Conservation (phyloP, 2,797 vertebrate species). For the Protosalanx chinensis region DNA sequence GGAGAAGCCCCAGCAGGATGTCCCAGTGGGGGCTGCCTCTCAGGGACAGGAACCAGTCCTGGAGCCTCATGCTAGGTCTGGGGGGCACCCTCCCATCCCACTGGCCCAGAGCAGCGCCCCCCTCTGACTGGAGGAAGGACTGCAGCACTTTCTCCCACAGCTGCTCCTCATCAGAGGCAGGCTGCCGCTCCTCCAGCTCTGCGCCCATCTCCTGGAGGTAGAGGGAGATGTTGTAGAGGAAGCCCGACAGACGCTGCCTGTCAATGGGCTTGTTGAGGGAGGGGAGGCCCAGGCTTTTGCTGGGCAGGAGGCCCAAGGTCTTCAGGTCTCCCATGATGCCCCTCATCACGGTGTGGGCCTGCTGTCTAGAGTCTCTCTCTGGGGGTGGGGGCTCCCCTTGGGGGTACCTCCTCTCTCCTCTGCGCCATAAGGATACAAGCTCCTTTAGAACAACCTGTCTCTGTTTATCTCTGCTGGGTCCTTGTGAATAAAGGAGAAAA, state of each 20-base stretch:
- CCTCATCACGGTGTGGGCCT: conserved; percentile 60
- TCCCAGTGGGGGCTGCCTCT: conserved; percentile 85
- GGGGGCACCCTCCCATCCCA: conserved; percentile 69
- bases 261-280: conserved; percentile 67
- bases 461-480: conserved; percentile 48
- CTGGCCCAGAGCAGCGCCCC: conserved; percentile 55
- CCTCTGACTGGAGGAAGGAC: conserved; percentile 73
- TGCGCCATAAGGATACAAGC: conserved; percentile 67
- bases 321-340: conserved; percentile 70
- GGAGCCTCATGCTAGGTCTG: conserved; percentile 76
- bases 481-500: conserved; percentile 41
- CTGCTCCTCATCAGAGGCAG: conserved; percentile 62
- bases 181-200: conserved; percentile 65
- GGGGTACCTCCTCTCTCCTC: conserved; percentile 53
- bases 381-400: conserved; percentile 32
- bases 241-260: conserved; percentile 76
- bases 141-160: conserved; percentile 77
- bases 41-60: conserved; percentile 81
- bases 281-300: conserved; percentile 50
- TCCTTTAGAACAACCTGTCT: conserved; percentile 67
- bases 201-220: conserved; percentile 80
- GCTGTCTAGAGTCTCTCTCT: conserved; percentile 51
- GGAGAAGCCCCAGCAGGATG: conserved; percentile 75
- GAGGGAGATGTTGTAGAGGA: conserved; percentile 84
- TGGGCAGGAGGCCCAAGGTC: conserved; percentile 65